These are phyloP conservation scores for Galeopsomyia nigrocyanea DNA, from an alignment of 2,888 invertebrate genomes.

Conservation along the genomic window DNA sequence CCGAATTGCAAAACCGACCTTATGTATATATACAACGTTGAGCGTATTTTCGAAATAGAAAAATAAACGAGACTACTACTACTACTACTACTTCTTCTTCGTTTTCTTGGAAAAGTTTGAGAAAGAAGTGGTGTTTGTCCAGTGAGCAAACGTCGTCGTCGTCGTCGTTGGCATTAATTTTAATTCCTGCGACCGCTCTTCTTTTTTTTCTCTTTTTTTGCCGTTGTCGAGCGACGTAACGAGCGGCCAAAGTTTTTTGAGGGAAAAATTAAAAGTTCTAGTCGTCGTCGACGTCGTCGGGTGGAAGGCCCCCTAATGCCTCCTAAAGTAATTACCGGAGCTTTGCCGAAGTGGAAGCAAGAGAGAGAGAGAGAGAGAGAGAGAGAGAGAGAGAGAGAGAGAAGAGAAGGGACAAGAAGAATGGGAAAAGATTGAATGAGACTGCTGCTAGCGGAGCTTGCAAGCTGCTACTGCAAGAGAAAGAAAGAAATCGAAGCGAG, in stretches of 20 bases:
- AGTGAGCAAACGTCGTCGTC: no score
- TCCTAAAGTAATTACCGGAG: conserved; percentile 57
- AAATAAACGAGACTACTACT: no score
- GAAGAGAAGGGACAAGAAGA: conserved; percentile 4
- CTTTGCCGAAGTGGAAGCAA: conserved; percentile 38
- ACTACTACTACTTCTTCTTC: no score
- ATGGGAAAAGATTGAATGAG: conserved; percentile 52
- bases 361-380: no score
- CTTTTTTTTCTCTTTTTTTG: conserved; percentile 11
- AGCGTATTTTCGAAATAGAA: no score
- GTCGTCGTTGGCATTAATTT: conserved; percentile 59
- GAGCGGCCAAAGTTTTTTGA: conserved; percentile 64
- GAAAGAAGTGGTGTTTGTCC: no score
- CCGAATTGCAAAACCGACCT: no score
- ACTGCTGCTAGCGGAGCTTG: neutral
- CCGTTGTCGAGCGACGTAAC: conserved; percentile 51
- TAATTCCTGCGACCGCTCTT: conserved; percentile 58
- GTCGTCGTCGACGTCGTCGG: conserved; percentile 13
- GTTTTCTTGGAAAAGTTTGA: no score
- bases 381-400: neutral
- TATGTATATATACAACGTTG: no score
- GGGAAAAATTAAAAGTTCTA: conserved; percentile 63
- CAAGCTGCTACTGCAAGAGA: conserved; percentile 1
- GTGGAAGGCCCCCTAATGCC: conserved; percentile 49
- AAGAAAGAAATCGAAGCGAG: conserved; percentile 11